Base-by-base conservation (phyloP, 2,797 vertebrate species). In the Phataginus tricuspis region DNA sequence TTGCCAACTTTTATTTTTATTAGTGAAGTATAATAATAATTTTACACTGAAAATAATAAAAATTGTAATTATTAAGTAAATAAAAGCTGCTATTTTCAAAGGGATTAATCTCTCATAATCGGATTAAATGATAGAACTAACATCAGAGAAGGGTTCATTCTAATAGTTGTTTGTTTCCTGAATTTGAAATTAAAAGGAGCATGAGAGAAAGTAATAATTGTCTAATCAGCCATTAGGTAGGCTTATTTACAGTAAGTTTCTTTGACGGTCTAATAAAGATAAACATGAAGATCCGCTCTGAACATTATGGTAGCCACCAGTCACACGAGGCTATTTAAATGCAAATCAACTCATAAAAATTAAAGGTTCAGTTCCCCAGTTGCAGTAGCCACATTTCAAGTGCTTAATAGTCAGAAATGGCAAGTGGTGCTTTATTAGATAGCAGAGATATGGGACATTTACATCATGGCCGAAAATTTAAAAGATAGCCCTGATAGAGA, bases 1-100 rank as follows among this genome's bases (percentile, higher is more conserved):
- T 96, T 84, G 15, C 42, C 90, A 92, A 86, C n/a, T 98, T 97
- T 97, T 90, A 90, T 92, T 97, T 98, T 98, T 97, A 96, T 90
- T 94, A 37, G 75, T 89, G 39, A 71, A 96, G 75, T 94, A 89
- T 91, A 97, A 93, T 95, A 97, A 95, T 97, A 97, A 75, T 53
- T 95, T 71, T 92, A 37, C 42, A 68, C 34, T 93, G 89, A 90
- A 68, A 91, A 64, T 87, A 90, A 45, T 89, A 37, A 94, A 79
- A 83, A 51, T n/a, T 37, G 5, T 75, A 90, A 86, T 92, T 82
- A 91, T 77, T 91, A 96, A 94, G 18, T 79, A 88, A 93, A 94
- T 94, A 90, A 94, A 95, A 90, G 39, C 75, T 87, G 59, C 39
- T 82, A 90, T 37, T 95, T 97, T 97, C 55, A 95, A 87, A 97